Evolutionary conservation across 2,888 invertebrate species (phyloP), one percentile per base, ranked within the genome.

Genomic region (Chaetogeoica ovagalla): DNA sequence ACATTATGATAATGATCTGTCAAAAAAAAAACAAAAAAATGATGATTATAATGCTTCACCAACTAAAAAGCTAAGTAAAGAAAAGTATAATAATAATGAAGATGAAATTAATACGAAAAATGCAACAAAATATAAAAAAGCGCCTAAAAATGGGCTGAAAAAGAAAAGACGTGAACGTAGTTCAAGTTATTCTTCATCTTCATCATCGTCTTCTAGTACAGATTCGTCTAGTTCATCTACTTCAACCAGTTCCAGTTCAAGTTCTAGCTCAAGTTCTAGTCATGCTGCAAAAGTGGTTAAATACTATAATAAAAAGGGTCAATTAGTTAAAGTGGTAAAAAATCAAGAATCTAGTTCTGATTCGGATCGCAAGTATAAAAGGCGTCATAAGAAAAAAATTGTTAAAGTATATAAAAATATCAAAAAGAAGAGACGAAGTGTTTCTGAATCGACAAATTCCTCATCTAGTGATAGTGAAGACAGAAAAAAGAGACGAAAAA

Each of bases 121-220:
- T 85, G 83, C 84, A 84, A 73, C 87, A 84, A 83, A 88, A 82
- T 85, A 15, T 84, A 83, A 87, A 85, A 84, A 88, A 85, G 84
- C 84, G 84, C 83, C 85, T 4, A 86, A 85, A 74, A 86, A 86
- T 82, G 81, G 85, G 60, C 84, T 85, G 48, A 85, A 85, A 72
- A 83, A 82, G 70, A 82, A 82, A 52, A 81, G 55, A 39, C 68
- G 85, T 85, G 81, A n/a, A 59, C 57, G 23, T 48, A 59, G 71
- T 23, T 73, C 74, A n/a, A 73, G 77, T 62, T 63, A 72, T 71
- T 82, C 82, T 82, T 77, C 82, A 19, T 57, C 75, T 37, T 74
- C 74, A 21, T 74, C 74, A 52, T 75, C 74, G 11, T 63, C 65
- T 65, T 63, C 65, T 65, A 82, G 82, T 62, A 77, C 82, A 66